These are phyloP conservation scores for Tanytarsus gracilentus DNA, from an alignment of 2,888 invertebrate genomes.

Conservation along the genomic window DNA sequence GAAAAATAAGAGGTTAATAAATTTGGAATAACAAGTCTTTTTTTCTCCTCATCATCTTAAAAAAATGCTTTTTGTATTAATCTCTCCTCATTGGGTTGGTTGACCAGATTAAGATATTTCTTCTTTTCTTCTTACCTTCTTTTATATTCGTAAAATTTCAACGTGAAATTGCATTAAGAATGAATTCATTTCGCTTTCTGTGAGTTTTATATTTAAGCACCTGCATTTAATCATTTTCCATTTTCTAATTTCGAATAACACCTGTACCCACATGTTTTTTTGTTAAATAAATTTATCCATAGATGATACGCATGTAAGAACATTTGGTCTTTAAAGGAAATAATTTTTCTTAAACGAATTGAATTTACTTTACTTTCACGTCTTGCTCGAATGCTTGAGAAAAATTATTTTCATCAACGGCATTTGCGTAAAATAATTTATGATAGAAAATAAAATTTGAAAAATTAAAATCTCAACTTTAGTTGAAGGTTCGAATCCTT, in stretches of 20 bases:
- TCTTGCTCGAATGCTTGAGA: background rate
- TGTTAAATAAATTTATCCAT: background rate
- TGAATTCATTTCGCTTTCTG: background rate
- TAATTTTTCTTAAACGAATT: background rate
- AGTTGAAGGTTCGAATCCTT: no score
- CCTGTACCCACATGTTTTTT: conserved; percentile 2
- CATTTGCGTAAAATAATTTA: background rate
- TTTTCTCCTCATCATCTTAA: no score
- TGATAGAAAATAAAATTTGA: background rate
- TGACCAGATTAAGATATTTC: background rate
- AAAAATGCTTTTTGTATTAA: background rate
- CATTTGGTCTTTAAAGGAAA: background rate
- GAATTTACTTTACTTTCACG: background rate
- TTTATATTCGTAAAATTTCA: background rate
- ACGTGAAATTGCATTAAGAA: background rate
- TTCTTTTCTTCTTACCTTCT: background rate
- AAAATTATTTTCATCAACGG: background rate
- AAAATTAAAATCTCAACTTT: no score
- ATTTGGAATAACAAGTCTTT: conserved; percentile 26
- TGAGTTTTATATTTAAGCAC: background rate
- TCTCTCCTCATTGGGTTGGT: background rate
- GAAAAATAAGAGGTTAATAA: conserved; percentile 28
- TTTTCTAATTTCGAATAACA: conserved; percentile 1
- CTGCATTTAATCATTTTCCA: conserved; percentile 13
- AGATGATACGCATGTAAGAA: background rate